Base-by-base conservation (phyloP, 1,140 invertebrate genomes). In the Ganaspis sp. region DNA sequence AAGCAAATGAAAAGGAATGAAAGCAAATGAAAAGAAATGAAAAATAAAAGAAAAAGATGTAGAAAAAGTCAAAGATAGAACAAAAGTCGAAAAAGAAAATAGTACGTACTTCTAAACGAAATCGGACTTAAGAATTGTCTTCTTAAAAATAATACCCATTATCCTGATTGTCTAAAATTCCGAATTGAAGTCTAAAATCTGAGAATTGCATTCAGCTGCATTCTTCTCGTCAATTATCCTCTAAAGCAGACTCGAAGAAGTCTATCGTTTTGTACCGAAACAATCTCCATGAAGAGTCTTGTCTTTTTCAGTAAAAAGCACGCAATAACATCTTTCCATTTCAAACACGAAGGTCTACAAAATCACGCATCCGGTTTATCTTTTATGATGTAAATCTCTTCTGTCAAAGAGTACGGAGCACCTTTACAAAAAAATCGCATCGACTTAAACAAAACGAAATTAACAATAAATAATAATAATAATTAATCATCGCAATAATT, bases 351-450 rank as follows among this genome's bases (percentile, higher is more conserved):
- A 64, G 12, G 58, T 64, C 58, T 64, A 15, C 19, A 71, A 42
- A 71, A 45, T 15, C 38, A 12, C 70, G 71, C 79, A 76, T 81
- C 81, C 81, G 81, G 79, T 70, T n/a, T 40, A 76, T 77, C 80
- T 82, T 64, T 64, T 82, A 74, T 82, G 70, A 78, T 82, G 81
- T 76, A 80, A 82, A 82, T 82, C 23, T 72, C 15, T n/a, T n/a
- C n/a, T 6, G n/a, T 5, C 29, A 34, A 34, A 34, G 29, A 34
- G 29, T 3, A 34, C n/a, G n/a, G 29, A 34, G 29, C 29, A 34
- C 29, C 29, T 34, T 34, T 34, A 34, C 29, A 34, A 34, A 6
- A 3, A 34, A 34, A 34, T 34, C 29, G 29, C 2, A 34, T 6
- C 29, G 6, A 34, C 6, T 34, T 34, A 34, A 34, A 2, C 29